These are phyloP conservation scores for Drosophila truncata DNA, from an alignment of 1,140 invertebrate species.

Conservation along the genomic window DNA sequence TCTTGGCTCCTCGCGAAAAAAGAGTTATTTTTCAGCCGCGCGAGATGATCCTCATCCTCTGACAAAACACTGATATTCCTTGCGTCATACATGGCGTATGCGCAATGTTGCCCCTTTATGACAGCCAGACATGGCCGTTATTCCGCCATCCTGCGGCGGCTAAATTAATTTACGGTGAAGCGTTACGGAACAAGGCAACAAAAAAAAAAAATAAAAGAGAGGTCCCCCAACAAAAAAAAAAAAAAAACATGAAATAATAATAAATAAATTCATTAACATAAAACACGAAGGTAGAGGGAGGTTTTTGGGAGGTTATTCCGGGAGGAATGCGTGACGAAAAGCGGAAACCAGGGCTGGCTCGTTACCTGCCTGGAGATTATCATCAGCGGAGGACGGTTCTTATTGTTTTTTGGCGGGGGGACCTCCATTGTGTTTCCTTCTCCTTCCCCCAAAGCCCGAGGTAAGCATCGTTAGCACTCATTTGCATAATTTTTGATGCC, in stretches of 20 bases:
- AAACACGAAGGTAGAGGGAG: constrained; percentile 42
- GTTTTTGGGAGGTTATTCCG: neutral
- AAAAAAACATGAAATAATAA: constrained; percentile 72
- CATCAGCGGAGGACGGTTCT: constrained; percentile 63
- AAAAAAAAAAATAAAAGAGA: constrained; percentile 37
- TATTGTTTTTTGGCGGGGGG: constrained; percentile 59
- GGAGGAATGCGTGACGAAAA: constrained; percentile 63
- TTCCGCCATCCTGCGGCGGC: constrained; percentile 37
- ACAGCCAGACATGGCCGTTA: constrained; percentile 29
- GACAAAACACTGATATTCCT: constrained; percentile 6
- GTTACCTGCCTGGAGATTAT: constrained; percentile 75
- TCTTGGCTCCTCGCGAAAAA: neutral
- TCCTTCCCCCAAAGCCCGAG: neutral
- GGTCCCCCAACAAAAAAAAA: constrained; percentile 21
- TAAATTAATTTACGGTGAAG: constrained; percentile 63
- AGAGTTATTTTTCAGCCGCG: constrained; percentile 19
- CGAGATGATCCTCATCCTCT: constrained; percentile 3
- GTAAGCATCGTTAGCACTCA: constrained; percentile 48
- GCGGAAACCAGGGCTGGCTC: constrained; percentile 51
- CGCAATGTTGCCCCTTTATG: constrained; percentile 66
- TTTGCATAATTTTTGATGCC: constrained; percentile 52
- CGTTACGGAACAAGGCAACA: constrained; percentile 14
- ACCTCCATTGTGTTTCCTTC: constrained; percentile 52
- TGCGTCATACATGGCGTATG: constrained; percentile 64
- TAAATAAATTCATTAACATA: constrained; percentile 83